A percentile compares a stretch with the other conserved stretches of the same genome.
These are phyloP conservation scores for Pelobates cultripes DNA, from an alignment of 2,797 vertebrate species.

Conservation along the genomic window DNA sequence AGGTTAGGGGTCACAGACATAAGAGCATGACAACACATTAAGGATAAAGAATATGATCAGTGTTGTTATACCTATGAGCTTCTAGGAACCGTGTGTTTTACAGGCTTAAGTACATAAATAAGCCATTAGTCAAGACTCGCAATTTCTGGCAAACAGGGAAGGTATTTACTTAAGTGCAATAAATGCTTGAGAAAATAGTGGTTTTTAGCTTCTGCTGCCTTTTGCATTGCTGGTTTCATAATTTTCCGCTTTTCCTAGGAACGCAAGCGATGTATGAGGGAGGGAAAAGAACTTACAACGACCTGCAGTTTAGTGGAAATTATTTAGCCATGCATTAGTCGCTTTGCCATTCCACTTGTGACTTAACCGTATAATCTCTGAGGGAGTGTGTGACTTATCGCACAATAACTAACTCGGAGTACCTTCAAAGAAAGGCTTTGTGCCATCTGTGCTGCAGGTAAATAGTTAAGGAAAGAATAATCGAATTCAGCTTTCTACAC, in stretches of 20 bases:
- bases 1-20: slow-evolving; percentile 17
- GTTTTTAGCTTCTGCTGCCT: slow-evolving; percentile 70
- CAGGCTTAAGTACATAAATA: slow-evolving; percentile 74
- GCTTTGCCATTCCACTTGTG: slow-evolving; percentile 66
- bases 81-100: slow-evolving; percentile 72
- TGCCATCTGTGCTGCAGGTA: background rate
- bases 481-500: slow-evolving; percentile 69
- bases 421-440: background rate
- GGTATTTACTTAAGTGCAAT: slow-evolving; percentile 74
- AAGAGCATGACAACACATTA: slow-evolving; percentile 61
- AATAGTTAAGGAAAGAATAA: slow-evolving; percentile 60
- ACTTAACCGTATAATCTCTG: slow-evolving; percentile 50
- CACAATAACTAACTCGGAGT: background rate
- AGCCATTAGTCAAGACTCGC: slow-evolving; percentile 72
- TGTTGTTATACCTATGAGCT: slow-evolving; percentile 66
- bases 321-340: slow-evolving; percentile 63
- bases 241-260: slow-evolving; percentile 66
- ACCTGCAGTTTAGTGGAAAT: slow-evolving; percentile 59
- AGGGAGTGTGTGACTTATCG: background rate
- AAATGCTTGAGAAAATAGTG: slow-evolving; percentile 68
- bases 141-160: slow-evolving; percentile 72
- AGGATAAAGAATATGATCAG: slow-evolving; percentile 70
- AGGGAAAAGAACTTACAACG: slow-evolving; percentile 62
- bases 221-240: slow-evolving; percentile 65
- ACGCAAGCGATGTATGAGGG: slow-evolving; percentile 23